These are phyloP conservation scores for Montipora cactus DNA, from an alignment of 64 coral and sea anemone species.

Conservation along the genomic window DNA sequence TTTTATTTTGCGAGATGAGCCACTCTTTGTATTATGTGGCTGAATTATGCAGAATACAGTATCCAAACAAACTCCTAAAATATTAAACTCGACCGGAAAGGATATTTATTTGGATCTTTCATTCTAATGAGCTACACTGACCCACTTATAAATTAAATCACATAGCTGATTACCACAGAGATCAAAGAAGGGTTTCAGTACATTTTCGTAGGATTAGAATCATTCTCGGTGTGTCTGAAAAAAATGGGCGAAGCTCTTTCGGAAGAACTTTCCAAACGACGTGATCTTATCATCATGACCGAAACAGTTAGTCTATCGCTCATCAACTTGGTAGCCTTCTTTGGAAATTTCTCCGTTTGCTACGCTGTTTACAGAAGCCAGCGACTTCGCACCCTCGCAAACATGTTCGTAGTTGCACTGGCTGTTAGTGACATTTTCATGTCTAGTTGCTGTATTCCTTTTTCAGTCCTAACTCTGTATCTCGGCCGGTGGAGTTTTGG, in stretches of 20 bases:
- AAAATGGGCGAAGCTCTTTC: background rate
- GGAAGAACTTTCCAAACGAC: background rate
- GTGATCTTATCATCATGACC: too few relatives aligned
- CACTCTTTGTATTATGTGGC: too few relatives aligned
- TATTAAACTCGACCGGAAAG: too few relatives aligned
- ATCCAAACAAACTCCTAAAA: background rate
- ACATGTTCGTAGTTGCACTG: constrained; percentile 51
- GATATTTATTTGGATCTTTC: too few relatives aligned
- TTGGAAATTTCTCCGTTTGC: constrained; percentile 38
- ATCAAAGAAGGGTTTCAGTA: too few relatives aligned
- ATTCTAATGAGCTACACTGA: too few relatives aligned
- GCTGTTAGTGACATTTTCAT: constrained; percentile 32
- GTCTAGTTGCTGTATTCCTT: constrained; percentile 37
- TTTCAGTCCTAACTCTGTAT: constrained; percentile 15
- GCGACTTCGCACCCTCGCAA: constrained; percentile 40
- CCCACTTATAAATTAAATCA: too few relatives aligned
- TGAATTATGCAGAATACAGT: background rate
- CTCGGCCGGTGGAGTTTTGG: constrained; percentile 42
- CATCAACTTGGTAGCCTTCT: background rate
- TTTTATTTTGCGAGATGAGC: too few relatives aligned
- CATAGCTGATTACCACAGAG: too few relatives aligned
- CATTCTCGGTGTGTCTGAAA: background rate
- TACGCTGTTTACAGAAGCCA: constrained; percentile 38
- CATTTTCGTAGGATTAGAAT: background rate
- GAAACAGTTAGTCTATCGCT: background rate